Conservation (phyloP, 2,797 vertebrate species). For the Anguilla megastoma region DNA sequence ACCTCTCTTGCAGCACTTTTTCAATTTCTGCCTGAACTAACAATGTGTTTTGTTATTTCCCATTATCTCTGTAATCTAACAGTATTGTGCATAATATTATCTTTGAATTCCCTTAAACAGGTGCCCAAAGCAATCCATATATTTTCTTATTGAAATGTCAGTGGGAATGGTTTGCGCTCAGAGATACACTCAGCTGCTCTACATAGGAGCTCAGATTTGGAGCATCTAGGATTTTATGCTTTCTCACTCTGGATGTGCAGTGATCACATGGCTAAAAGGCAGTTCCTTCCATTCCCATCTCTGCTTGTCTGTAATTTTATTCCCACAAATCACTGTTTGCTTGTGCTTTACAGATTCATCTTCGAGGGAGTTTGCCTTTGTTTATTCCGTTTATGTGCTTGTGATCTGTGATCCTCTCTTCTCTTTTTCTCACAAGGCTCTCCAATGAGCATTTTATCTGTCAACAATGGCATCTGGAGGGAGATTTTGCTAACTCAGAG, state of each 20-base stretch:
- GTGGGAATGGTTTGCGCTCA: neutral
- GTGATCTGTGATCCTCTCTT: conserved; percentile 2
- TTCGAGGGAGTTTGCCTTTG: conserved; percentile 2
- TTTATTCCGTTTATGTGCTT: conserved; percentile 22
- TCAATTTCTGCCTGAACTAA: neutral
- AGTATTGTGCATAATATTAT: neutral
- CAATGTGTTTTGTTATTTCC: neutral
- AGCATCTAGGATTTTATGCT: neutral
- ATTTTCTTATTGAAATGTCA: neutral
- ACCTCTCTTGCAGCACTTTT: neutral
- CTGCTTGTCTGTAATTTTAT: conserved; percentile 6
- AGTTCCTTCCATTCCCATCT: neutral
- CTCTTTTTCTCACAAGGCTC: conserved; percentile 15
- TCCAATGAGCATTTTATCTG: conserved; percentile 27
- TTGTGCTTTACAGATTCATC: conserved; percentile 20
- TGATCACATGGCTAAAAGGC: neutral
- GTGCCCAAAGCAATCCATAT: neutral
- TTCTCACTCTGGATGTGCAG: neutral
- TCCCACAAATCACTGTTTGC: conserved; percentile 31
- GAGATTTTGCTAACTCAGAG: conserved; percentile 24
- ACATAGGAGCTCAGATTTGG: neutral
- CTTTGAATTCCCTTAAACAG: neutral
- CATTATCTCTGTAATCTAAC: neutral
- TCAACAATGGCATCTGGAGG: conserved; percentile 40
- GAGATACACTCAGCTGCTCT: neutral